These are phyloP conservation scores for Orussus abietinus DNA, from an alignment of 1,140 invertebrate genomes.

Conservation along the genomic window DNA sequence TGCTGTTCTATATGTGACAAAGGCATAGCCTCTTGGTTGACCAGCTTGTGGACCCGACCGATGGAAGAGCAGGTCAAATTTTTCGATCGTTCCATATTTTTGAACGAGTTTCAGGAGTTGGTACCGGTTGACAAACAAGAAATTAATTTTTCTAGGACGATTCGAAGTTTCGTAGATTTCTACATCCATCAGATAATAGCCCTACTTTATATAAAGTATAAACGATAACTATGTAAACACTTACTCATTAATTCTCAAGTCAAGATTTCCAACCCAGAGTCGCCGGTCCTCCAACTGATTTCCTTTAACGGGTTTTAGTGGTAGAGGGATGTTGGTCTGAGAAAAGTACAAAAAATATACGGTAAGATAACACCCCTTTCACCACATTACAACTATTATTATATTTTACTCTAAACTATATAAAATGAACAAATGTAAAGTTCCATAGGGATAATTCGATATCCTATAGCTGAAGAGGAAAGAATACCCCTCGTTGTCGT, in stretches of 20 bases:
- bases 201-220: not conserved
- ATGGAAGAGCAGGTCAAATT: constrained; percentile 92
- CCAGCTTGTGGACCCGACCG: constrained; percentile 82
- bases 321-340: constrained; percentile 50
- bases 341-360: constrained; percentile 12
- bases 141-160: constrained; percentile 27
- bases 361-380: constrained; percentile 2
- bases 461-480: too few relatives aligned
- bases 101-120: constrained; percentile 91
- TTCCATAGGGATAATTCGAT: constrained; percentile 5
- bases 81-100: constrained; percentile 85
- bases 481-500: too few relatives aligned
- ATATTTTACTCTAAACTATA: constrained; percentile 3
- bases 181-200: not conserved
- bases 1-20: constrained; percentile 75
- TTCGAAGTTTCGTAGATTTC: constrained; percentile 10
- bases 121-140: constrained; percentile 69
- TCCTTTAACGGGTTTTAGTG: constrained; percentile 59
- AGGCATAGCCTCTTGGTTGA: constrained; percentile 88
- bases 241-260: constrained; percentile 88
- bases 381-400: constrained; percentile 3
- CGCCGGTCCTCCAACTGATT: constrained; percentile 64
- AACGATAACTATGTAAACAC: constrained; percentile 49
- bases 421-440: not conserved
- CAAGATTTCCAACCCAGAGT: constrained; percentile 88